Evolutionary conservation across 2,888 invertebrate species (phyloP), one percentile per base, ranked within the genome.

Genomic region (Phyllotreta cruciferae): DNA sequence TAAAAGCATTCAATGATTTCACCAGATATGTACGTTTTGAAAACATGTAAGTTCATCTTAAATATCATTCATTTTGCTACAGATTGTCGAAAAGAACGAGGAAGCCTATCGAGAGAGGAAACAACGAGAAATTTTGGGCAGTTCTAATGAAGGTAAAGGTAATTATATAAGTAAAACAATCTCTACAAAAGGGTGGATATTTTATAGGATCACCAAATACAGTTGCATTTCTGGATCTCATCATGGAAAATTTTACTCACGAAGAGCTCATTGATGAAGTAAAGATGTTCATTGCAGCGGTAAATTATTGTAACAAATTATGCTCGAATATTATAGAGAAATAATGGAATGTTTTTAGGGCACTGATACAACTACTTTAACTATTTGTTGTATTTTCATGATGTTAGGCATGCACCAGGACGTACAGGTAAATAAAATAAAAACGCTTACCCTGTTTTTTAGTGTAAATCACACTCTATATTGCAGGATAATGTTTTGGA

Each of bases 211-310:
- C 9, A 3, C 10, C 24, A 55, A 60, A 45, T n/a, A 38, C 11
- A 10, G 6, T 37, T 3, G 61, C 68, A 9, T 62, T 68, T 53
- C 45, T 68, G 44, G 68, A 68, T 47, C 52, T 68, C 3, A 55
- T 66, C 14, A 24, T 61, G 24, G 60, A 66, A 49, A 66, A 61
- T 8, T 66, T 68, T 13, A 64, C 66, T 0, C 58, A 64, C 39
- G 41, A 54, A 24, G 68, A 68, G 36, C 52, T 68, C 0, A 39
- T 8, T 10, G 67, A 67, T 8, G 86, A 87, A 76, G 81, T 85
- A 0, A 74, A 85, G 42, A 85, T 85, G 0, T 77, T 87, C 55
- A 81, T 83, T 56, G 74, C 85, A 13, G 87, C 86, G 35, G 86
- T 85, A n/a, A 83, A 84, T 0, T 36, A 5, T 54, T 35, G 36